phyloP scores from a whole-genome alignment of 2,888 invertebrate genomes.

The Drosophila neotestacea region DNA sequence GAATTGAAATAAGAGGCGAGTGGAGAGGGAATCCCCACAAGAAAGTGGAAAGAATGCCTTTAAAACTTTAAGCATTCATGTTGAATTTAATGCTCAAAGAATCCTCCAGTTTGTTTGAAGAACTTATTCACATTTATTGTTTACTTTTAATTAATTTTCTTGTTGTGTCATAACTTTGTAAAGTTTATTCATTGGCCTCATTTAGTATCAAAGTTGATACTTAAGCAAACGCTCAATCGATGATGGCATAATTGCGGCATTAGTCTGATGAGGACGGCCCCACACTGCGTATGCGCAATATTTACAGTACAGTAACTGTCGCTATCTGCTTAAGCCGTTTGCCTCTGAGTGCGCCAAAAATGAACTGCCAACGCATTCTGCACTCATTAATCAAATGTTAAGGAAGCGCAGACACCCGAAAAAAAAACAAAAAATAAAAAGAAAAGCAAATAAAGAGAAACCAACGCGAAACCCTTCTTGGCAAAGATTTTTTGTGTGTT shows the following conservation, averaged over 20 bases:
- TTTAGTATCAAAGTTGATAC: slow-evolving; percentile 21
- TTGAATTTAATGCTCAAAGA: slow-evolving; percentile 9
- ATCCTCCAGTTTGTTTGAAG: not conserved
- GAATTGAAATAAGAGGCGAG: slow-evolving; percentile 33
- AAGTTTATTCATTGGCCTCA: slow-evolving; percentile 25
- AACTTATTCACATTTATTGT: slow-evolving; percentile 9
- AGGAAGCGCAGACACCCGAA: slow-evolving; percentile 62
- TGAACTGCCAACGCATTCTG: slow-evolving; percentile 70
- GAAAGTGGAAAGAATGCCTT: slow-evolving; percentile 15
- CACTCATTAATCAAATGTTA: slow-evolving; percentile 80
- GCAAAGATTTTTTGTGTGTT: slow-evolving; percentile 55
- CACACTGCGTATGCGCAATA: slow-evolving; percentile 70
- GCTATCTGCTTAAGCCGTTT: slow-evolving; percentile 34
- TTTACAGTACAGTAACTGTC: slow-evolving; percentile 31
- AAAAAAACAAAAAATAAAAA: slow-evolving; percentile 12
- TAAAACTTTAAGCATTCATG: slow-evolving; percentile 40
- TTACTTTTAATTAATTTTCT: slow-evolving; percentile 55
- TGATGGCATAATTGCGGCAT: slow-evolving; percentile 54
- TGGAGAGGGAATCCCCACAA: not conserved
- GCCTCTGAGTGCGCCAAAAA: slow-evolving; percentile 55
- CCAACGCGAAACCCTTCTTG: slow-evolving; percentile 51
- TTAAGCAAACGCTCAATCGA: slow-evolving; percentile 40
- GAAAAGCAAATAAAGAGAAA: slow-evolving; percentile 17
- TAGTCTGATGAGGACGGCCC: slow-evolving; percentile 12
- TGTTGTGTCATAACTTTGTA: slow-evolving; percentile 47